Conservation (phyloP, 2,888 invertebrate genomes). For the Dilophus febrilis region DNA sequence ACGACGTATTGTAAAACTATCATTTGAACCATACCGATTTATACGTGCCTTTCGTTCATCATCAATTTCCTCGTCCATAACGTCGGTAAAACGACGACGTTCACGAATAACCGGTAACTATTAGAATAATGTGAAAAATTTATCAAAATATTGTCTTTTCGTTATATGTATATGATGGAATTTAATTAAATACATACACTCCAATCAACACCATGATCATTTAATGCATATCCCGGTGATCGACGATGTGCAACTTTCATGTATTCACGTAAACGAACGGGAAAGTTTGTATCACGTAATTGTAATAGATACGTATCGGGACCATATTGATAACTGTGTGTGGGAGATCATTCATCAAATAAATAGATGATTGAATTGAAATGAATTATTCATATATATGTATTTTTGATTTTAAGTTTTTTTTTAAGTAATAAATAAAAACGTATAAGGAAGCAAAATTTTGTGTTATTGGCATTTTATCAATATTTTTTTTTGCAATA, state of each 20-base stretch:
- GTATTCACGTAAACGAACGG: constrained; percentile 80
- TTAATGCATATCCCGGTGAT: constrained; percentile 51
- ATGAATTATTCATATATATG: too few species aligned
- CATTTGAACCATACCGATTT: constrained; percentile 53
- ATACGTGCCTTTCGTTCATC: constrained; percentile 73
- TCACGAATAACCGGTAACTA: constrained; percentile 78
- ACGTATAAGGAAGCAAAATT: too few species aligned
- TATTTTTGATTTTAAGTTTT: neutral
- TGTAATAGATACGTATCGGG: constrained; percentile 93
- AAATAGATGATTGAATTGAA: too few species aligned
- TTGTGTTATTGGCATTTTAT: neutral
- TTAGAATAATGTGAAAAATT: constrained; percentile 8
- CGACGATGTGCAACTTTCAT: constrained; percentile 81
- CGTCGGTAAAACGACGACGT: constrained; percentile 77
- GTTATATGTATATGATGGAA: neutral
- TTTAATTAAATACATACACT: constrained; percentile 36
- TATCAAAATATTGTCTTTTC: too few species aligned
- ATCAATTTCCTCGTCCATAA: constrained; percentile 91
- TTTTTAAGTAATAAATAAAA: neutral
- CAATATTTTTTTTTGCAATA: neutral
- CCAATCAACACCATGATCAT: constrained; percentile 61
- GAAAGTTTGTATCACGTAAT: constrained; percentile 83
- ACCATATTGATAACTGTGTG: constrained; percentile 77
- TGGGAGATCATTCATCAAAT: too few species aligned
- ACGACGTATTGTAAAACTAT: constrained; percentile 53